Evolutionary conservation across 2,113 vertebrate genomes (phyloP), one percentile per base, ranked within the genome.

Genomic region (Lagopus muta): DNA sequence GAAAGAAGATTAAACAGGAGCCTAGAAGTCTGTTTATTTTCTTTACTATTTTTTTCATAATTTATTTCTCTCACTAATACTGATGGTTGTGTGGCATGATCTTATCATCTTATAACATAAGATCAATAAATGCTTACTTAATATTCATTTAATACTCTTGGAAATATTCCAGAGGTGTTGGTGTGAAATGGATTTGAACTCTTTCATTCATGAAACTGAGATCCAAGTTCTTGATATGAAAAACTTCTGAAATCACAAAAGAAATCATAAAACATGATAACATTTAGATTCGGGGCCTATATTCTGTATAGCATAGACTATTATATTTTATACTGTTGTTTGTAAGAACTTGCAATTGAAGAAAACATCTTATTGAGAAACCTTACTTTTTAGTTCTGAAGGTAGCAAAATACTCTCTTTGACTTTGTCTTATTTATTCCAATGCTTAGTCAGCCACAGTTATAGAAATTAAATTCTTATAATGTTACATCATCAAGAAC

Each of bases 261-360:
- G 13, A 74, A 71, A 19, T 47, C 2, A n/a, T 69, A 50, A 55
- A 16, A 28, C 6, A 25, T 55, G 4, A 14, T 66, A 52, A 42
- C 0, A 0, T 52, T 79, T 25, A 43, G 8, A 65, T 30, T 38
- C 57, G 1, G 6, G 10, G 12, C 4, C 73, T 80, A 15, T 5
- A 54, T 90, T 78, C 30, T 73, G 2, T 69, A 42, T 34, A 70
- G 22, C 27, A 20, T 27, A 36, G 32, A 13, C n/a, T 47, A 8
- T 45, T 40, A 11, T 6, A 14, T 69, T 80, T 86, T 60, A 47
- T 69, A 19, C 3, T 61, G 4, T 11, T 45, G 3, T 27, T 6
- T 7, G 10, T 47, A 42, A 71, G 1, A 38, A 71, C 34, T 60
- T 30, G 8, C 73, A 32, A 70, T 90, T 73, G 21, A 74, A 60